Base-by-base conservation (phyloP, 2,797 vertebrate genomes). In the Fundulus diaphanus region DNA sequence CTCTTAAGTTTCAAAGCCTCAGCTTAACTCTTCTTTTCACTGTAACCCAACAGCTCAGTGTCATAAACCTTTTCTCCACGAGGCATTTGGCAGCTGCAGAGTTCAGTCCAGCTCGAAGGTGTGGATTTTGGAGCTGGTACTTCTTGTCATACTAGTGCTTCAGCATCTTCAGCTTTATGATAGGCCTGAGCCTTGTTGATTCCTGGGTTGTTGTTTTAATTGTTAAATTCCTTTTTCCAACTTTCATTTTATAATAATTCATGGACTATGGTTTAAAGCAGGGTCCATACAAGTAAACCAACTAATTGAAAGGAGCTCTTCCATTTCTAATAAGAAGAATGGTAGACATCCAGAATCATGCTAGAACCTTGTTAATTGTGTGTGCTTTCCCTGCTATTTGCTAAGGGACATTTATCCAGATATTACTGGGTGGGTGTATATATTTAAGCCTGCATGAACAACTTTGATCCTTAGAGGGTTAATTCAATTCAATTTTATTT, bases 211-310 rank as follows among this genome's bases (percentile, higher is more conserved):
- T 63, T 37, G 31, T 22, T 35, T 18, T 61, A n/a, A n/a, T n/a
- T n/a, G n/a, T n/a, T n/a, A n/a, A n/a, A n/a, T n/a, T n/a, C n/a
- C n/a, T n/a, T n/a, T n/a, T n/a, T n/a, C n/a, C n/a, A n/a, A n/a
- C 33, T 65, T 13, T 37, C 61, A 65, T 65, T 63, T 40, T 40
- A n/a, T n/a, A 65, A 65, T 65, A 37, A 65, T 13, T 37, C 35
- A 65, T n/a, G 1, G 11, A n/a, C 20, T 40, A 40, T 6, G 33
- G 11, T 65, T n/a, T 1, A 40, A 59, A 24, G 9, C 35, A 37
- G 22, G 4, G 35, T 65, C 35, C 35, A 65, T 40, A n/a, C 35
- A 65, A 40, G 9, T 5, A 61, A 63, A 35, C 33, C 22, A 63
- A 22, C 33, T 1, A 63, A 52, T 52, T 24, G 24, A 52, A 22